Percentiles rank a stretch among this genome's conserved stretches.
Evolutionary conservation across 1,140 invertebrate species (phyloP).

Genomic region (Euura saliciscinereae): DNA sequence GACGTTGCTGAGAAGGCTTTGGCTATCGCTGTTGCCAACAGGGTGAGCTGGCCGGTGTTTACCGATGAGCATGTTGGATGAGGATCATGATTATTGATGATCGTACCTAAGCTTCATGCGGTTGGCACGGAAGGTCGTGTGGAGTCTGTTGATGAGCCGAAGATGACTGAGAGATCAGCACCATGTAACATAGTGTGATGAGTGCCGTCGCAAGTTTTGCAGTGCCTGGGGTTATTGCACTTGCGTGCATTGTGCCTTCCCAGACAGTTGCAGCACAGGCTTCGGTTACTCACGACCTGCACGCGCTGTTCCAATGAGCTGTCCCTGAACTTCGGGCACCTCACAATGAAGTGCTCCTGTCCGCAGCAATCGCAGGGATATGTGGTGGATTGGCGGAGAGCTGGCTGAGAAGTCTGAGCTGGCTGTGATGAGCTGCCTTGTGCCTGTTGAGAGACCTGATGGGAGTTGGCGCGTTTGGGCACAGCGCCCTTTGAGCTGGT

Average conservation of each 20-base stretch:
- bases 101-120: neutral
- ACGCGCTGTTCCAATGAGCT: neutral
- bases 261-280: conserved; percentile 19
- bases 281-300: neutral
- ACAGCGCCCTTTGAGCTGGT: neutral
- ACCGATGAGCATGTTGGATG: neutral
- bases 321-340: neutral
- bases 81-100: neutral
- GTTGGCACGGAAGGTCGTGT: neutral
- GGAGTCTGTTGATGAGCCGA: neutral
- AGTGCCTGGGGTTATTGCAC: conserved; percentile 9
- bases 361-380: conserved; percentile 14
- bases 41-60: neutral
- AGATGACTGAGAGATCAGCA: neutral
- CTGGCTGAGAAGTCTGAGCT: neutral
- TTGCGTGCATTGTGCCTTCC: conserved; percentile 7
- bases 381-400: neutral
- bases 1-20: neutral
- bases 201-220: conserved; percentile 6
- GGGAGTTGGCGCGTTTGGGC: neutral
- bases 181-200: conserved; percentile 23
- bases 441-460: neutral
- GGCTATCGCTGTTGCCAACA: conserved; percentile 22
- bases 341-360: neutral
- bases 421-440: neutral